A percentile compares a stretch with the other conserved stretches of the same genome.
Evolutionary conservation across 2,797 vertebrate species (phyloP).

Genomic region (Sebastiscus tertius): DNA sequence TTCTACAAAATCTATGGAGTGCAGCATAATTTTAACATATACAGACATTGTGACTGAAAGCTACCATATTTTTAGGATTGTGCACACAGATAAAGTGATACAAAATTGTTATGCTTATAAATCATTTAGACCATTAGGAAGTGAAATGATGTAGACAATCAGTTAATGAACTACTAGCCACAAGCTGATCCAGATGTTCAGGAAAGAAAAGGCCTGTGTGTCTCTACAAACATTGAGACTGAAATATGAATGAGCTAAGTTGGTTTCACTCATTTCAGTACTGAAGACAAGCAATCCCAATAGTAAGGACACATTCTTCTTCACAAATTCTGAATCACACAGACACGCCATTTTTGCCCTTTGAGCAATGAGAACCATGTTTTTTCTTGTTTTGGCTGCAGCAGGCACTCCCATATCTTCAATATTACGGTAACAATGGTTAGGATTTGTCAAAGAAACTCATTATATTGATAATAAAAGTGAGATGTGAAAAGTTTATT

Average conservation of each 20-base stretch:
- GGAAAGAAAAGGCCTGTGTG: not conserved
- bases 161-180: not conserved
- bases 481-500: slow-evolving; percentile 7
- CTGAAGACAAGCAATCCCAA: not conserved
- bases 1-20: slow-evolving; percentile 9
- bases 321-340: slow-evolving; percentile 19
- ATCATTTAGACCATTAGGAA: not conserved
- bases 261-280: not conserved
- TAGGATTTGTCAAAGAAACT: slow-evolving; percentile 17
- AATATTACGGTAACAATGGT: not conserved
- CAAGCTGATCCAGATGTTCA: not conserved
- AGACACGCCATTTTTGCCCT: slow-evolving; percentile 3
- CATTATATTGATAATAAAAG: slow-evolving; percentile 5
- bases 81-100: slow-evolving; percentile 28
- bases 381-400: slow-evolving; percentile 9
- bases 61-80: not conserved
- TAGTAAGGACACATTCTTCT: not conserved
- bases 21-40: slow-evolving; percentile 3
- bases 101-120: not conserved
- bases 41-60: slow-evolving; percentile 18
- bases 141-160: slow-evolving; percentile 16
- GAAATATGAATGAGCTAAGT: slow-evolving; percentile 2
- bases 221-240: not conserved
- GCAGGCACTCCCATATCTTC: not conserved
- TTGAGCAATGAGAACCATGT: not conserved